These are phyloP conservation scores for Erpobdella octoculata DNA, from an alignment of 2,888 invertebrate genomes.

Conservation along the genomic window DNA sequence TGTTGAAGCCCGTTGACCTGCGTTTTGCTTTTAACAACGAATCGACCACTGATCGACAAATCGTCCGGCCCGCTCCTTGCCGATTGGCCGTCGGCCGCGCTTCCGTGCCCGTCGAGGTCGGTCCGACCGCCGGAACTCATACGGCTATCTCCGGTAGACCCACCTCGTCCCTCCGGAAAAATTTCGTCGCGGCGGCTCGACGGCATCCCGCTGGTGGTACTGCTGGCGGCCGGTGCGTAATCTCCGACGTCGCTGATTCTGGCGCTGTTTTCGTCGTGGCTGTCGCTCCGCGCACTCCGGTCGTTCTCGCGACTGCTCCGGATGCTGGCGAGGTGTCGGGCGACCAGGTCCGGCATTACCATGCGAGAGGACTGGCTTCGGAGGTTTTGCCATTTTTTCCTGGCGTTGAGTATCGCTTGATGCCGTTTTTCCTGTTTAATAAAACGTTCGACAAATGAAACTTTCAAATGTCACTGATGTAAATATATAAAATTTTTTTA, in stretches of 20 bases:
- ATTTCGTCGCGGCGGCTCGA: no score
- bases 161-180: no score
- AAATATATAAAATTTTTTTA: not conserved
- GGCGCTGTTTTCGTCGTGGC: not conserved
- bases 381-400: conserved; percentile 47
- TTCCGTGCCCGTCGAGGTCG: no score
- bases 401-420: conserved; percentile 50
- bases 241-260: no score
- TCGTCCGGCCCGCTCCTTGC: no score
- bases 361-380: not conserved
- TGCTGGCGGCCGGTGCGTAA: no score
- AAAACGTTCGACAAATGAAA: not conserved
- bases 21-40: no score
- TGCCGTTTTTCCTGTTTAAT: conserved; percentile 47
- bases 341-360: conserved; percentile 46
- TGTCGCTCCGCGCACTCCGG: not conserved
- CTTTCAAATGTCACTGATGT: not conserved
- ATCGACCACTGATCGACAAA: no score
- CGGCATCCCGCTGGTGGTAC: not conserved
- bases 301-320: not conserved
- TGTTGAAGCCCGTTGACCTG: no score
- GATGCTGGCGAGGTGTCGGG: conserved; percentile 30
- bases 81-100: no score
- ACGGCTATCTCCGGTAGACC: no score
- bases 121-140: no score